Evolutionary conservation across 2,113 vertebrate genomes (phyloP).

Genomic region (Syngnathus floridae): DNA sequence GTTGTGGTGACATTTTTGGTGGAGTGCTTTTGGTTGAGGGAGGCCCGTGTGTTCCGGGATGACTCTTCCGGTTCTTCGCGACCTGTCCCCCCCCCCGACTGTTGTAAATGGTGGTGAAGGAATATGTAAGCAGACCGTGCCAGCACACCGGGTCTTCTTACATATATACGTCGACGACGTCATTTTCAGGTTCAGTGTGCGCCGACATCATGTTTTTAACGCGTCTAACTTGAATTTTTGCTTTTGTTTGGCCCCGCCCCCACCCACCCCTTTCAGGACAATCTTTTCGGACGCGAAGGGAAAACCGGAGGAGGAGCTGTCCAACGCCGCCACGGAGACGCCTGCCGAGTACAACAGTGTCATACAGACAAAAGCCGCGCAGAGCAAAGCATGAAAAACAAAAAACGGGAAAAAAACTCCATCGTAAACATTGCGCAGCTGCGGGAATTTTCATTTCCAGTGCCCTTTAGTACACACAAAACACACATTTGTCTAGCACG

Average conservation of each 20-base stretch:
- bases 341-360: slow-evolving; percentile 83
- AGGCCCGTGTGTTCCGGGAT: slow-evolving; percentile 9
- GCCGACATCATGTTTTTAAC: not conserved
- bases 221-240: slow-evolving; percentile 20
- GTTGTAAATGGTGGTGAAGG: slow-evolving; percentile 62
- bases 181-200: slow-evolving; percentile 43
- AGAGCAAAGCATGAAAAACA: slow-evolving; percentile 87
- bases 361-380: slow-evolving; percentile 80
- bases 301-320: slow-evolving; percentile 73
- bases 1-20: not conserved
- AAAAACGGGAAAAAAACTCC: slow-evolving; percentile 12
- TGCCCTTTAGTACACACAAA: slow-evolving; percentile 81
- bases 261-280: slow-evolving; percentile 71
- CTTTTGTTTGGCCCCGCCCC: not conserved
- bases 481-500: slow-evolving; percentile 57
- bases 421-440: slow-evolving; percentile 44
- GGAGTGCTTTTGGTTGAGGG: slow-evolving; percentile 6
- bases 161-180: slow-evolving; percentile 54
- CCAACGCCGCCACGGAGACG: slow-evolving; percentile 76
- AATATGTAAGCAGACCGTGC: slow-evolving; percentile 59
- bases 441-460: slow-evolving; percentile 79
- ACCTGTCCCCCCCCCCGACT: slow-evolving; percentile 29
- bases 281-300: slow-evolving; percentile 77
- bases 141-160: slow-evolving; percentile 44
- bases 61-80: slow-evolving; percentile 21